phyloP scores from a whole-genome alignment of 2,113 vertebrate species.

The Bungarus multicinctus region DNA sequence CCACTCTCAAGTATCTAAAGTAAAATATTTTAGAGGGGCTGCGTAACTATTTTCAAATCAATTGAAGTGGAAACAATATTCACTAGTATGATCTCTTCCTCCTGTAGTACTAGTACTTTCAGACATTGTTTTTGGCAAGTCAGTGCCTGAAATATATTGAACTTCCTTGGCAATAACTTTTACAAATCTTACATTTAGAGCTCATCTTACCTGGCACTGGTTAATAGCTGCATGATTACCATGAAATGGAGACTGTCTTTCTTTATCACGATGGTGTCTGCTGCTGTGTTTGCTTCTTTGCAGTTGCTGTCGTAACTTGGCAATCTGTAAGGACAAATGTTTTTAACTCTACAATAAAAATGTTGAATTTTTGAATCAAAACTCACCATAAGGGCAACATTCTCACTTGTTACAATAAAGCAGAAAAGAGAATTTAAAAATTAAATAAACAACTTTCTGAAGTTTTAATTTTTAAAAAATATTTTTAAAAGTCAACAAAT shows the following conservation, averaged over 20 bases:
- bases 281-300: slow-evolving; percentile 99
- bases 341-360: neutral
- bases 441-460: neutral
- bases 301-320: slow-evolving; percentile 94
- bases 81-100: neutral
- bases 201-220: slow-evolving; percentile 85
- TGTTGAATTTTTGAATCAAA: neutral
- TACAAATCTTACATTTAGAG: rapidly evolving
- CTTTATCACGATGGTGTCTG: slow-evolving; percentile 95
- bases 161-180: neutral
- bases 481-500: neutral
- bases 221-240: slow-evolving; percentile 94
- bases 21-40: neutral
- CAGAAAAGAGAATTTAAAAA: neutral
- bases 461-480: neutral
- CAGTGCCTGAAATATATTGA: neutral
- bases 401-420: neutral
- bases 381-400: neutral
- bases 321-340: slow-evolving; percentile 75
- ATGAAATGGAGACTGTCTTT: slow-evolving; percentile 96
- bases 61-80: neutral
- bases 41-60: neutral
- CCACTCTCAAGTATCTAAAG: neutral
- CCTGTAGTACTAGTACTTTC: neutral
- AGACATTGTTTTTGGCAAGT: neutral